Evolutionary conservation across 1,140 invertebrate genomes (phyloP).

Genomic region (Trinorchestia longiramus): DNA sequence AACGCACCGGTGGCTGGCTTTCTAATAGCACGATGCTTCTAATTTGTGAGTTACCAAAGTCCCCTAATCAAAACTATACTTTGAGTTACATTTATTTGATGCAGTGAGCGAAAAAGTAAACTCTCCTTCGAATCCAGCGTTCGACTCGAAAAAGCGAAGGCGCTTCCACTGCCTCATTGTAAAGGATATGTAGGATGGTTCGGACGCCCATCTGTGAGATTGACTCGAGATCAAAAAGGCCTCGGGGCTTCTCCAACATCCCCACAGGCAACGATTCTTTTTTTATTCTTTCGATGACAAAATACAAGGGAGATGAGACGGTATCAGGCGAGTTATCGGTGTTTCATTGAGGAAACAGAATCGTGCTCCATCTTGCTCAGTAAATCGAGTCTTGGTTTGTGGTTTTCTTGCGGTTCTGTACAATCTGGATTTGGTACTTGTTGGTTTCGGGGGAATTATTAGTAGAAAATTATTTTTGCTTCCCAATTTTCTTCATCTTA

Average conservation of each 20-base stretch:
- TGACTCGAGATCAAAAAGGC: background rate
- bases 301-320: slow-evolving; percentile 27
- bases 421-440: background rate
- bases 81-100: background rate
- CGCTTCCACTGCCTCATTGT: background rate
- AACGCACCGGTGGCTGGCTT: background rate
- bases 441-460: background rate
- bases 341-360: slow-evolving; percentile 45
- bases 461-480: background rate
- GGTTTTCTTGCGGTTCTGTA: background rate
- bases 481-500: background rate
- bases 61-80: background rate
- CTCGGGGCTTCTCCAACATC: background rate
- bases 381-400: background rate
- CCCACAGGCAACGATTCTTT: background rate
- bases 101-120: background rate
- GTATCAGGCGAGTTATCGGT: background rate
- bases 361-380: background rate
- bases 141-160: background rate
- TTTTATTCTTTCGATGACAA: slow-evolving; percentile 20
- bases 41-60: background rate
- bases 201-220: background rate
- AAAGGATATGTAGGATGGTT: background rate
- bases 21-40: background rate
- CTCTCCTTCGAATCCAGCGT: background rate